These are phyloP conservation scores for Gastrophysa polygoni DNA, from an alignment of 2,888 invertebrate genomes.

Conservation along the genomic window DNA sequence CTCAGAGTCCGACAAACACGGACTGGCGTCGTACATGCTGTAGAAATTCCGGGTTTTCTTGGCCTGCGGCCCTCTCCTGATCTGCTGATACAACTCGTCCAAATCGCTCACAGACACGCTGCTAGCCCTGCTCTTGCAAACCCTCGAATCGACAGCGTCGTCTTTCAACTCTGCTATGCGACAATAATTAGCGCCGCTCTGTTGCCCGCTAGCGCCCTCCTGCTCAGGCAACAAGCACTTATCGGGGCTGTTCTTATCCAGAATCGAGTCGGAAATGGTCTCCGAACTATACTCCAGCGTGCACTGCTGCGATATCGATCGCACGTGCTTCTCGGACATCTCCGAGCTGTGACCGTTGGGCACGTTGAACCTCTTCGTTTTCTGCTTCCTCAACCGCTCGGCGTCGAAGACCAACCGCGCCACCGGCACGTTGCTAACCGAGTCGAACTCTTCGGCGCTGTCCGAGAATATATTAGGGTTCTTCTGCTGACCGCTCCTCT, in stretches of 20 bases:
- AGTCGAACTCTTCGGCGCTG: slow-evolving; percentile 65
- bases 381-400: slow-evolving; percentile 48
- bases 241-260: slow-evolving; percentile 45
- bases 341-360: slow-evolving; percentile 21
- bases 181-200: slow-evolving; percentile 32
- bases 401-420: slow-evolving; percentile 51
- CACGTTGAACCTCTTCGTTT: slow-evolving; percentile 45
- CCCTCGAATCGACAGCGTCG: slow-evolving; percentile 56
- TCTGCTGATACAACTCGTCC: slow-evolving; percentile 74
- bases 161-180: slow-evolving; percentile 31
- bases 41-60: slow-evolving; percentile 28
- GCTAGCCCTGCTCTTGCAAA: slow-evolving; percentile 61
- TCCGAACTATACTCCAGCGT: slow-evolving; percentile 70
- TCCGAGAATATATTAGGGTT: slow-evolving; percentile 73
- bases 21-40: slow-evolving; percentile 40
- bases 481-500: slow-evolving; percentile 64
- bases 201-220: slow-evolving; percentile 31
- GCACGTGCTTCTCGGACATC: slow-evolving; percentile 57
- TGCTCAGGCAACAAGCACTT: slow-evolving; percentile 54
- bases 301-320: slow-evolving; percentile 74
- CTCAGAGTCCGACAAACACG: slow-evolving; percentile 53
- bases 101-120: slow-evolving; percentile 65
- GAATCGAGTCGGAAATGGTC: slow-evolving; percentile 55
- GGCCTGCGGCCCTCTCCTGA: slow-evolving; percentile 59
- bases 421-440: slow-evolving; percentile 48